These are phyloP conservation scores for Leucoma salicis DNA, from an alignment of 2,888 invertebrate species.

Conservation along the genomic window DNA sequence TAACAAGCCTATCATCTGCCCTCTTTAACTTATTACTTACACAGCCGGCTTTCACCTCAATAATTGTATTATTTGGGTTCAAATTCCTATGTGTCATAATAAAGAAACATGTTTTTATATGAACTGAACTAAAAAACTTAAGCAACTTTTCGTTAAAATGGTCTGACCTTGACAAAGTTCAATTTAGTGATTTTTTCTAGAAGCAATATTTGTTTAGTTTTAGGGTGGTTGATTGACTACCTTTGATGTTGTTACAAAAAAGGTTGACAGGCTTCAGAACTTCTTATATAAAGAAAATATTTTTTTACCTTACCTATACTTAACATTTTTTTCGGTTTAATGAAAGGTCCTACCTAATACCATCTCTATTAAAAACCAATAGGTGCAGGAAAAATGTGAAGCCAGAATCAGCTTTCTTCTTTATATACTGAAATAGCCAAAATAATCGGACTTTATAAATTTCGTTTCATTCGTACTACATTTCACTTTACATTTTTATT, in stretches of 20 bases:
- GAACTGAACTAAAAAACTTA: constrained; percentile 18
- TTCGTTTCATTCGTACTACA: too few relatives aligned
- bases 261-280: not conserved
- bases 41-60: constrained; percentile 43
- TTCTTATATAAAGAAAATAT: too few relatives aligned
- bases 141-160: constrained; percentile 38
- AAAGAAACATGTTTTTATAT: constrained; percentile 17
- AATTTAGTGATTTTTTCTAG: constrained; percentile 25
- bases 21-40: constrained; percentile 42
- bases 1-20: constrained; percentile 68
- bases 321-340: too few relatives aligned
- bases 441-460: too few relatives aligned
- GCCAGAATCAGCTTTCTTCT: too few relatives aligned
- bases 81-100: constrained; percentile 29
- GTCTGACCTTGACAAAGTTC: constrained; percentile 43
- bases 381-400: too few relatives aligned
- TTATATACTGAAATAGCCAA: too few relatives aligned
- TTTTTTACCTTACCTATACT: too few relatives aligned
- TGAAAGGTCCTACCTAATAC: too few relatives aligned
- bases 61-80: constrained; percentile 25
- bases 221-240: not conserved
- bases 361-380: too few relatives aligned
- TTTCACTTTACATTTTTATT: too few relatives aligned
- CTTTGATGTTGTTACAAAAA: constrained; percentile 7
- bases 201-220: constrained; percentile 28